These are phyloP conservation scores for Carcharodon carcharias DNA, from an alignment of 2,797 vertebrate genomes.

Conservation along the genomic window DNA sequence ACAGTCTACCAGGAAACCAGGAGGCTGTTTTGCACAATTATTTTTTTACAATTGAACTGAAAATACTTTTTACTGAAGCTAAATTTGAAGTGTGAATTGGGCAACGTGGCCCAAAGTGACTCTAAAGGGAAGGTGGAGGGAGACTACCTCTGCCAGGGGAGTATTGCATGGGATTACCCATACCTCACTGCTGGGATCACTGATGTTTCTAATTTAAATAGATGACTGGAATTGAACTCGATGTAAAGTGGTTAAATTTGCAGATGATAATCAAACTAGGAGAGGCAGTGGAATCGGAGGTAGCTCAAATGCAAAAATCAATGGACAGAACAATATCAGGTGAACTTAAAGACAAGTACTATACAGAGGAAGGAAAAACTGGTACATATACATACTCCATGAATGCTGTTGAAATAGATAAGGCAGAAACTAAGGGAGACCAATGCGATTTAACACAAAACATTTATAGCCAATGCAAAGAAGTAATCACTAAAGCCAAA, in stretches of 20 bases:
- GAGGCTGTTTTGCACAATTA: not conserved
- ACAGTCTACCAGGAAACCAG: not conserved
- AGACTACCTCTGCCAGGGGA: not conserved
- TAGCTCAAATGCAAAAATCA: not conserved
- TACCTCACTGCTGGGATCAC: not conserved
- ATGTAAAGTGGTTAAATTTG: not conserved
- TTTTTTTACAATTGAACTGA: not conserved
- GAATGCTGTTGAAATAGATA: not conserved
- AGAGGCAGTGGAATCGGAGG: not conserved
- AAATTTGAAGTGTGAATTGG: not conserved
- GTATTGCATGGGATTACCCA: not conserved
- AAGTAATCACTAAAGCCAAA: not conserved
- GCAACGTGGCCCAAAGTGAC: not conserved
- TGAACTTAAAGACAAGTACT: not conserved
- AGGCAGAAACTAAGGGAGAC: not conserved
- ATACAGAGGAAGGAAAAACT: not conserved
- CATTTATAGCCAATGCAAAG: not conserved
- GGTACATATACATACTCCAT: not conserved
- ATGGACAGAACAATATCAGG: not conserved
- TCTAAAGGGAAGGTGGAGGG: not conserved
- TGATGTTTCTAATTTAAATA: not conserved
- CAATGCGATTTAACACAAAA: not conserved
- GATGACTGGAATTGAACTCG: not conserved
- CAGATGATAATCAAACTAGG: not conserved
- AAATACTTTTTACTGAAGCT: not conserved